phyloP scores from a whole-genome alignment of 2,888 invertebrate species.

The Limnephilus marmoratus region DNA sequence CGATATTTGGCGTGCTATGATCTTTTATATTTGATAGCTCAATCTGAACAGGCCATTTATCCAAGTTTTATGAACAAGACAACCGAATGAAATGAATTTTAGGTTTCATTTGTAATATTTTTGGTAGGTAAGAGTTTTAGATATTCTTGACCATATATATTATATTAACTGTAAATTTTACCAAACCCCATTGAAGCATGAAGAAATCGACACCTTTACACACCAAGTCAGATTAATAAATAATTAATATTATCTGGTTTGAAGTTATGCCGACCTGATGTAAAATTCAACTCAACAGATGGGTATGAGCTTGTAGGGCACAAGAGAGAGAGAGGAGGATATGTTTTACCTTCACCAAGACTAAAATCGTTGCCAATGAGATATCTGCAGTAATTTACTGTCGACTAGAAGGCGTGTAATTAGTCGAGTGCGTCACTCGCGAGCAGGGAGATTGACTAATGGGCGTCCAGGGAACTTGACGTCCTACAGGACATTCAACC shows the following conservation, averaged over 20 bases:
- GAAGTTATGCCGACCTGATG: background rate
- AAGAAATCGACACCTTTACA: too few species aligned
- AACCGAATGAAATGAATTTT: too few species aligned
- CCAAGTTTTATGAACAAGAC: too few species aligned
- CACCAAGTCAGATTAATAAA: background rate
- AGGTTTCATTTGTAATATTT: too few species aligned
- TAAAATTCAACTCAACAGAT: background rate
- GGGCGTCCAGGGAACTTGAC: background rate
- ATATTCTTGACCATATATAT: too few species aligned
- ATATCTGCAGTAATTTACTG: constrained; percentile 44
- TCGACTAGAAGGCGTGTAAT: constrained; percentile 39
- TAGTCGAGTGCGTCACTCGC: constrained; percentile 45
- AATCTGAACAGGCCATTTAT: too few species aligned
- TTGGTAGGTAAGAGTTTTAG: too few species aligned
- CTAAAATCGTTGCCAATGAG: background rate
- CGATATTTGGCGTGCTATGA: too few species aligned
- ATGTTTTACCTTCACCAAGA: background rate
- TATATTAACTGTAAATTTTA: too few species aligned
- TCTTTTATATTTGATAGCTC: too few species aligned
- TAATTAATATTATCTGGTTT: background rate
- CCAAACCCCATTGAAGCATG: too few species aligned
- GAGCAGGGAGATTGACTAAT: constrained; percentile 22
- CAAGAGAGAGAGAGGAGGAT: background rate
- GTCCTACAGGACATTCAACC: background rate
- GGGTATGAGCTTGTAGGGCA: background rate